Conservation (phyloP, 2,888 invertebrate species). For the Operophtera brumata region DNA sequence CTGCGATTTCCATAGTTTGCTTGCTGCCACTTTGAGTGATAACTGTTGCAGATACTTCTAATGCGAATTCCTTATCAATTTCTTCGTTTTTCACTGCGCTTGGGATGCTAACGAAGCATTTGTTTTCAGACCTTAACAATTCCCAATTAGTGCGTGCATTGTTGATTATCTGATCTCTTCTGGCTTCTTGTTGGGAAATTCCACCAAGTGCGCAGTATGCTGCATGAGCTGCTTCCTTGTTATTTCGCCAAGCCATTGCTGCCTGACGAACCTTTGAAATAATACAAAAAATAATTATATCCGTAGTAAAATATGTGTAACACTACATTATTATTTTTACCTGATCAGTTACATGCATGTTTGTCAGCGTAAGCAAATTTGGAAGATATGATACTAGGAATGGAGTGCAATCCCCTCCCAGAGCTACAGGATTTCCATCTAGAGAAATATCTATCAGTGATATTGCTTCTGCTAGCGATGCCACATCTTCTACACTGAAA, state of each 20-base stretch:
- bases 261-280: conserved; percentile 82
- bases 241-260: conserved; percentile 89
- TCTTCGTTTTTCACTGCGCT: conserved; percentile 58
- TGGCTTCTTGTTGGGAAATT: conserved; percentile 79
- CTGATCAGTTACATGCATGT: conserved; percentile 90
- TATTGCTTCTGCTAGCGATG: conserved; percentile 88
- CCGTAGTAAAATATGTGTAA: not conserved
- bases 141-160: conserved; percentile 95
- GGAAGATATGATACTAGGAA: conserved; percentile 91
- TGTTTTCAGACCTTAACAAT: conserved; percentile 84
- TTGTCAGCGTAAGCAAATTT: conserved; percentile 85
- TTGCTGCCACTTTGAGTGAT: conserved; percentile 42
- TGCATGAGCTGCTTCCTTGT: conserved; percentile 87
- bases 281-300: not conserved
- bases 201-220: conserved; percentile 83
- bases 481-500: conserved; percentile 91
- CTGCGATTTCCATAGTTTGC: conserved; percentile 52
- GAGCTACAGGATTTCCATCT: conserved; percentile 91
- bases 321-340: conserved; percentile 40
- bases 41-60: conserved; percentile 45
- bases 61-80: conserved; percentile 56
- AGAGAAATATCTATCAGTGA: conserved; percentile 91
- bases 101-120: conserved; percentile 68
- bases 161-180: conserved; percentile 91
- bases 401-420: conserved; percentile 90